A percentile compares a stretch with the other conserved stretches of the same genome.
These are phyloP conservation scores for Palythoa grandis DNA, from an alignment of 92 coral and sea anemone species.

Conservation along the genomic window DNA sequence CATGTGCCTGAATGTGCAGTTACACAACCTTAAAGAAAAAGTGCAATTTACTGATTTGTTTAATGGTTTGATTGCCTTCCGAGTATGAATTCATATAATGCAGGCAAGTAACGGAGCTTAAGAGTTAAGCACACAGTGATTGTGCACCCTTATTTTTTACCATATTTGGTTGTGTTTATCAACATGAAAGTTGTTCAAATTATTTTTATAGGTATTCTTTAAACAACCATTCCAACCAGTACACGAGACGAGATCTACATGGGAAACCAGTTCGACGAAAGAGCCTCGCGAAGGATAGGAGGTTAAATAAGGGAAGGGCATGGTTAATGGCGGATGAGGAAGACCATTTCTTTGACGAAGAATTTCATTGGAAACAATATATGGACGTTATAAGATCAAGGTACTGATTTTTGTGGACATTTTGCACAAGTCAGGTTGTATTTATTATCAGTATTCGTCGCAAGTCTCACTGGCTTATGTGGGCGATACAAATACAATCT, in stretches of 20 bases:
- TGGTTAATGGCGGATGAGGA: constrained; percentile 46
- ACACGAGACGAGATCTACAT: constrained; percentile 25
- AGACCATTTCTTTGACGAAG: constrained; percentile 51
- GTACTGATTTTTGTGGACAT: constrained; percentile 19
- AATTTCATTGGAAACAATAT: constrained; percentile 67
- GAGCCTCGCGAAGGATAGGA: constrained; percentile 65
- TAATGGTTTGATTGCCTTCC: no score
- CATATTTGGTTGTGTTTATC: background rate
- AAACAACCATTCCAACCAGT: constrained; percentile 1
- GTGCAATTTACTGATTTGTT: no score
- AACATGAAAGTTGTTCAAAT: background rate
- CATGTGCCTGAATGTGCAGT: no score
- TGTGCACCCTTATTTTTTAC: background rate
- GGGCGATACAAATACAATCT: no score
- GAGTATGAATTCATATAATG: no score
- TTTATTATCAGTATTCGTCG: background rate
- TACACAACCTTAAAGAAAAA: no score
- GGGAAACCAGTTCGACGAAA: constrained; percentile 52
- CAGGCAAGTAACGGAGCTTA: background rate
- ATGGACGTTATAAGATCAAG: constrained; percentile 55
- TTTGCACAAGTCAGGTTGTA: background rate
- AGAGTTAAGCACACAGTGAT: no score
- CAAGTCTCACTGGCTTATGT: no score
- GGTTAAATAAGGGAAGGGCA: constrained; percentile 62
- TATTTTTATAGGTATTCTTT: constrained; percentile 17